Evolutionary conservation across 2,113 vertebrate species (phyloP).

Genomic region (Sphyrna mokarran): DNA sequence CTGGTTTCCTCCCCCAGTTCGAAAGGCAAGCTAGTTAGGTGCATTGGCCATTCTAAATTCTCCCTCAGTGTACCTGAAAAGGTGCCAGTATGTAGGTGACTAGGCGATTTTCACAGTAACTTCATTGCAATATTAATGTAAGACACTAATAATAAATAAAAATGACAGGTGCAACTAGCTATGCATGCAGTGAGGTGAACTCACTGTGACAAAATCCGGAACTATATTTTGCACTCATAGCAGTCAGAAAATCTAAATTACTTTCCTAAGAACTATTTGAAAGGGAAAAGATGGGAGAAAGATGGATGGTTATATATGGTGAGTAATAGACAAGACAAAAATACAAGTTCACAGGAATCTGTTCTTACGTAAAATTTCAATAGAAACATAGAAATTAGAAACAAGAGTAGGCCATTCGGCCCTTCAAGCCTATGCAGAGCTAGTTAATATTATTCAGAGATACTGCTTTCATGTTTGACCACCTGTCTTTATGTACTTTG

Average conservation of each 20-base stretch:
- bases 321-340: neutral
- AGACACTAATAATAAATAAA: too few species aligned
- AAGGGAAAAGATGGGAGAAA: neutral
- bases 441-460: neutral
- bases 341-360: neutral
- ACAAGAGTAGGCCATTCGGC: too few species aligned
- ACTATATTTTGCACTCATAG: neutral
- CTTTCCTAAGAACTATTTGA: neutral
- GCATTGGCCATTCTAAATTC: too few species aligned
- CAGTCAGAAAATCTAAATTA: neutral
- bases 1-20: too few species aligned
- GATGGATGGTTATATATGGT: neutral
- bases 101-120: too few species aligned
- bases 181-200: neutral
- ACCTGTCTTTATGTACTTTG: neutral
- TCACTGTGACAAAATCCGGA: neutral
- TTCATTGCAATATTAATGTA: too few species aligned
- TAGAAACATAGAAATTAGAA: too few species aligned
- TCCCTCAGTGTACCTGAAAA: too few species aligned
- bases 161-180: too few species aligned
- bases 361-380: neutral
- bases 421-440: neutral
- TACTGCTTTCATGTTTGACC: neutral
- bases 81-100: too few species aligned
- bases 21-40: too few species aligned